phyloP scores from a whole-genome alignment of 2,113 vertebrate species.

The Nyctibius bracteatus region DNA sequence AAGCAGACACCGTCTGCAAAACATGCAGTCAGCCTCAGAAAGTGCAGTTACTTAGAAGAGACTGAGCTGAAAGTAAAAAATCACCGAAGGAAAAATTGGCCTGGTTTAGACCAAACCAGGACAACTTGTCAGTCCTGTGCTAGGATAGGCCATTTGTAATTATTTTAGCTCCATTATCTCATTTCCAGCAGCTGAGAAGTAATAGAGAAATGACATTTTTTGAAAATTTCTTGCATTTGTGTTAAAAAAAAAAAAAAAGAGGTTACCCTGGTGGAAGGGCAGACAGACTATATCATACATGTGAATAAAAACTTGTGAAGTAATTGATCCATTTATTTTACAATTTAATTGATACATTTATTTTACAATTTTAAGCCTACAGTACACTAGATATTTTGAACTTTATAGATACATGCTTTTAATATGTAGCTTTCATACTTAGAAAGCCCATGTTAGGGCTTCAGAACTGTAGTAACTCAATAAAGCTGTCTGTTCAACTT shows the following conservation, averaged over 20 bases:
- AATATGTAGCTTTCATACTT: background rate
- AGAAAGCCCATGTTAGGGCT: background rate
- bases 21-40: too few species aligned
- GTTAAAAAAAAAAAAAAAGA: background rate
- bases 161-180: background rate
- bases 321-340: background rate
- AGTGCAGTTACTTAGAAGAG: too few species aligned
- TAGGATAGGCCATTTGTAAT: background rate
- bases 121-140: background rate
- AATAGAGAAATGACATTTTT: background rate
- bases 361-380: background rate
- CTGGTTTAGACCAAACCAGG: too few species aligned
- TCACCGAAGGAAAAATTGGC: too few species aligned
- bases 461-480: background rate
- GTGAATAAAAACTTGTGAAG: background rate
- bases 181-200: background rate
- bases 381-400: background rate
- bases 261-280: accelerated
- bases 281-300: background rate
- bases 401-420: background rate
- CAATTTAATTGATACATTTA: background rate
- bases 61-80: too few species aligned
- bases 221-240: background rate
- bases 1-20: too few species aligned
- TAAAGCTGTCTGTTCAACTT: background rate